These are phyloP conservation scores for Squalus acanthias DNA, from an alignment of 2,797 vertebrate species.

Conservation along the genomic window DNA sequence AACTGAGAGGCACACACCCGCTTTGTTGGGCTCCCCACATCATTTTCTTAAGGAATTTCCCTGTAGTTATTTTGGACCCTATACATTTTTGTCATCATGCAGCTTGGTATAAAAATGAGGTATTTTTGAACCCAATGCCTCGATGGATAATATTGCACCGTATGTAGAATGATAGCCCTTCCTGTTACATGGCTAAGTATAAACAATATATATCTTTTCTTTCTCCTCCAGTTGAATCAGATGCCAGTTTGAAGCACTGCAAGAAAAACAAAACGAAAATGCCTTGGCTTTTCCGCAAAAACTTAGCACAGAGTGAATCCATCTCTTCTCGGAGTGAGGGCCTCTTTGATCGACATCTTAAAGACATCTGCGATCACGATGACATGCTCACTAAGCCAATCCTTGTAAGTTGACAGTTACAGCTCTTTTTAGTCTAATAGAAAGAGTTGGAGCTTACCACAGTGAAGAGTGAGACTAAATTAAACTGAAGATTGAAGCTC, in stretches of 20 bases:
- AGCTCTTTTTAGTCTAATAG: neutral
- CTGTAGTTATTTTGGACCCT: neutral
- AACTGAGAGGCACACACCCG: neutral
- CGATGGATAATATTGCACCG: neutral
- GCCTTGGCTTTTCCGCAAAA: slow-evolving; percentile 62
- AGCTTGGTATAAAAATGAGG: neutral
- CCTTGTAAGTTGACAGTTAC: slow-evolving; percentile 59
- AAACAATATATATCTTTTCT: slow-evolving; percentile 39
- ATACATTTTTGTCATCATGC: neutral
- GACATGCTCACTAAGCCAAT: slow-evolving; percentile 71
- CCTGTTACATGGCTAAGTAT: neutral
- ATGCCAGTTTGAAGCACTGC: slow-evolving; percentile 47
- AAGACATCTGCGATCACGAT: slow-evolving; percentile 63
- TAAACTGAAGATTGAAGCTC: neutral
- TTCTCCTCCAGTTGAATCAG: slow-evolving; percentile 49
- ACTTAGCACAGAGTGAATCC: slow-evolving; percentile 52
- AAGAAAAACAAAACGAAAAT: slow-evolving; percentile 71
- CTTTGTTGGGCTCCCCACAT: neutral
- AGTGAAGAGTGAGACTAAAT: neutral
- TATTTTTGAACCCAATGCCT: neutral
- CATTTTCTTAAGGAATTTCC: neutral
- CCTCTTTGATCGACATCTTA: slow-evolving; percentile 74
- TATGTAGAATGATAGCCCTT: neutral
- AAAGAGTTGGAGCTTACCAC: neutral
- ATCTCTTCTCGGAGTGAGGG: slow-evolving; percentile 54